A percentile compares a stretch with the other conserved stretches of the same genome.
Conservation (phyloP, 2,888 invertebrate species). For the Tachystola acroxantha region DNA sequence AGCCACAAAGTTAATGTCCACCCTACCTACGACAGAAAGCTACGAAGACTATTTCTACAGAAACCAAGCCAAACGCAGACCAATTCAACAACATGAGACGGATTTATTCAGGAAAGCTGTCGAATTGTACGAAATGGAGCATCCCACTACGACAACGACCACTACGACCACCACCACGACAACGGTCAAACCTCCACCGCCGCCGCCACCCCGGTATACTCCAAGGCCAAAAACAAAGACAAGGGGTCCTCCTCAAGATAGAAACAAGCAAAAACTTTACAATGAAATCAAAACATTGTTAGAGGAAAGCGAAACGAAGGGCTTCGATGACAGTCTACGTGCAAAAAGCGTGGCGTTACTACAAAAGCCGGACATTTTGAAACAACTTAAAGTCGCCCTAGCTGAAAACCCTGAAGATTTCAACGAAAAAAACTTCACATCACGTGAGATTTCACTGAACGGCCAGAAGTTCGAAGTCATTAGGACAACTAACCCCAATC, state of each 20-base stretch:
- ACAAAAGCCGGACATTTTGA: slow-evolving; percentile 84
- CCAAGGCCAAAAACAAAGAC: slow-evolving; percentile 52
- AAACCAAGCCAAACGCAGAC: slow-evolving; percentile 62
- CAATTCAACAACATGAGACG: slow-evolving; percentile 80
- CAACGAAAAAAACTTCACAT: slow-evolving; percentile 82
- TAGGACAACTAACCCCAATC: slow-evolving; percentile 83
- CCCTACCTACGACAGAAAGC: slow-evolving; percentile 68
- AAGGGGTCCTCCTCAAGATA: slow-evolving; percentile 65
- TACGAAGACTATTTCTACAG: slow-evolving; percentile 59
- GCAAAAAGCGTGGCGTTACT: slow-evolving; percentile 77
- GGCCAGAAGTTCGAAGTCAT: slow-evolving; percentile 87
- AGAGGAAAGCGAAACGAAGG: slow-evolving; percentile 77
- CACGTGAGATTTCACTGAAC: slow-evolving; percentile 85
- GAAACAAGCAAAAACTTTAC: slow-evolving; percentile 77
- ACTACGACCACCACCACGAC: slow-evolving; percentile 82
- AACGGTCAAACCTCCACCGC: slow-evolving; percentile 51
- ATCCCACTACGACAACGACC: slow-evolving; percentile 83
- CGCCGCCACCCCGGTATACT: slow-evolving; percentile 57
- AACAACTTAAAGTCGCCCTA: slow-evolving; percentile 85
- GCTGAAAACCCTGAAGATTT: slow-evolving; percentile 83
- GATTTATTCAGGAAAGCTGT: slow-evolving; percentile 82
- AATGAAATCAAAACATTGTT: slow-evolving; percentile 75
- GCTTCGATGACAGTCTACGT: slow-evolving; percentile 70
- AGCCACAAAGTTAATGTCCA: slow-evolving; percentile 79
- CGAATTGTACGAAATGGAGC: slow-evolving; percentile 81